Conservation (phyloP, 2,113 vertebrate genomes). For the Neodontobutis hainanensis region DNA sequence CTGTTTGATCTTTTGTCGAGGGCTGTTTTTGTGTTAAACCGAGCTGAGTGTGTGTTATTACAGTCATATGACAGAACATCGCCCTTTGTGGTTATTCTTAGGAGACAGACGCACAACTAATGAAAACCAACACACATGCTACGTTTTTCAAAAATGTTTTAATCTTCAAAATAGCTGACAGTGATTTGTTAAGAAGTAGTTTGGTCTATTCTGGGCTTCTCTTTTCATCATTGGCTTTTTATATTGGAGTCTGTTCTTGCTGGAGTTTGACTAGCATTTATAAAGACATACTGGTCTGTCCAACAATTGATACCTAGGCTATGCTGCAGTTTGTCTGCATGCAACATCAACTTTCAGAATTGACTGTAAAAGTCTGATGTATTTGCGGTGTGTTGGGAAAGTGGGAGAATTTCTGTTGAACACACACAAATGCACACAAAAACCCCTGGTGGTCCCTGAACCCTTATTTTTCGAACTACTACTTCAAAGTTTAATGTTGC, state of each 20-base stretch:
- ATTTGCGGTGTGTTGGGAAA: conserved; percentile 17
- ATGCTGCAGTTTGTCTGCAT: not conserved
- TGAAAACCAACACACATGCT: conserved; percentile 14
- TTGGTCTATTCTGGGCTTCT: conserved; percentile 26
- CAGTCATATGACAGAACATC: not conserved
- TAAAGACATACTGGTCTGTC: conserved; percentile 1
- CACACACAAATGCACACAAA: not conserved
- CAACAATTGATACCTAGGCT: not conserved
- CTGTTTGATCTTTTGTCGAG: conserved; percentile 32
- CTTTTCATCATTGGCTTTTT: conserved; percentile 27
- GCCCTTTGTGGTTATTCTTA: conserved; percentile 23
- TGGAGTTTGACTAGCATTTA: not conserved
- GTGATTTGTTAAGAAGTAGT: conserved; percentile 24
- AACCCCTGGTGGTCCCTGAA: conserved; percentile 18
- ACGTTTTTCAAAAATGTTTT: conserved; percentile 19
- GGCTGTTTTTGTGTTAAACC: conserved; percentile 24
- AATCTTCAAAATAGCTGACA: conserved; percentile 42
- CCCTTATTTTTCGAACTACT: conserved; percentile 9
- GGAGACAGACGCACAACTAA: conserved; percentile 21
- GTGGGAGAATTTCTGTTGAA: conserved; percentile 18
- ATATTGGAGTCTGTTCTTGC: not conserved
- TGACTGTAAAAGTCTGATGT: conserved; percentile 28
- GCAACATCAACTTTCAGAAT: conserved; percentile 5
- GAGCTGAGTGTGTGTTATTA: conserved; percentile 10
- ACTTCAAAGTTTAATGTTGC: conserved; percentile 19